Base-by-base conservation (phyloP, 2,797 vertebrate species). In the Macropus fuliginosus region DNA sequence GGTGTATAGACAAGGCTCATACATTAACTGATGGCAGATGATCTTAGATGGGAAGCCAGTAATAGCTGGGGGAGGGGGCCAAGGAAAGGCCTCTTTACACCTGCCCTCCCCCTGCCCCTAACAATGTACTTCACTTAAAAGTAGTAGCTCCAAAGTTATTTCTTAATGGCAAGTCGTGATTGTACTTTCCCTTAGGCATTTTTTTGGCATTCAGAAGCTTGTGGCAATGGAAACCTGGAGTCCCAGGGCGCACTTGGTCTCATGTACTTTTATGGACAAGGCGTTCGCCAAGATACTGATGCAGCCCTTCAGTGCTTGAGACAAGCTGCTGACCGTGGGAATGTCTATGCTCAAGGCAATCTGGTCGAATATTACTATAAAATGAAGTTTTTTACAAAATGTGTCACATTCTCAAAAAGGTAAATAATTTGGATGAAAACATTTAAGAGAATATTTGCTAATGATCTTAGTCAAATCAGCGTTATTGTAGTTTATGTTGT, bases 161-260 rank as follows among this genome's bases (percentile, higher is more conserved):
- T 87, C 46, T 87, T 87, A 46, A 50, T 27, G 24, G 24, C 9
- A 5, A 87, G 40, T 87, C 2, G 3, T 24, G 10, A 27, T 50
- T 87, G 57, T 95, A 92, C 59, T 96, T 91, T 95, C 54, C 54
- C 90, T 74, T 96, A 99, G 99, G 99, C 99, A 31, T 99, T 99
- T 97, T 99, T 97, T 81, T 99, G 99, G 99, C 99, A 99, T 97
- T 99, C 99, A 0, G 98, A 99, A 98, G 99, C 99, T 1, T 99
- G 99, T 97, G 98, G 98, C 90, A 99, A 99, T 87, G 99, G 99
- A 92, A 99, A 97, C 55, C 96, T 99, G 98, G 99, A 99, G 98
- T 99, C 99, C 12, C 99, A 99, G 96, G 99, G 99, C 57, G 98
- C 98, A 0, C 98, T 99, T 90, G 99, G 99, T 0, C 95, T 99